A percentile compares a stretch with the other conserved stretches of the same genome.
phyloP scores from a whole-genome alignment of 2,113 vertebrate species.

The Empidonax alnorum region DNA sequence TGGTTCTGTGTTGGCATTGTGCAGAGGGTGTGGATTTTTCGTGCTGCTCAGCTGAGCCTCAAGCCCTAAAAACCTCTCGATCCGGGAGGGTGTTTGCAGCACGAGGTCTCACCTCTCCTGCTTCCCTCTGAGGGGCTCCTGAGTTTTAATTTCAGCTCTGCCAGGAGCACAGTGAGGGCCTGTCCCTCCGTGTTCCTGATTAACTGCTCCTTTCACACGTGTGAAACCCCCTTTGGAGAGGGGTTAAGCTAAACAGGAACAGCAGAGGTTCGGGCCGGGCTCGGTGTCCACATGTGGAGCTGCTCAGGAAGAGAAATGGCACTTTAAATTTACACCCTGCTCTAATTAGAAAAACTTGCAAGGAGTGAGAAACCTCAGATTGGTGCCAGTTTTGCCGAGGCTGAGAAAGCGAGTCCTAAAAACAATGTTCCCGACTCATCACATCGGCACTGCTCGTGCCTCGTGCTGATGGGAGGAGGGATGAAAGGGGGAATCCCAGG shows the following conservation, averaged over 20 bases:
- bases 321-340: neutral
- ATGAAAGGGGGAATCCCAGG: neutral
- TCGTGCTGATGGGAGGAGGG: neutral
- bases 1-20: neutral
- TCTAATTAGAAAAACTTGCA: neutral
- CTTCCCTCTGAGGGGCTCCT: neutral
- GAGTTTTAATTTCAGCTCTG: neutral
- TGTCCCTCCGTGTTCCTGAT: neutral
- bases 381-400: neutral
- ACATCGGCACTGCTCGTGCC: neutral
- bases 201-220: neutral
- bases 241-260: neutral
- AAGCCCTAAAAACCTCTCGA: accelerated
- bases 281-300: neutral
- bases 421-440: neutral
- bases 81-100: neutral
- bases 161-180: neutral
- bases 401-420: neutral
- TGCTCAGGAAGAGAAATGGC: neutral
- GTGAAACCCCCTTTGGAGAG: neutral
- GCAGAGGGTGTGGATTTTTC: neutral
- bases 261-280: neutral
- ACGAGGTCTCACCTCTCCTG: neutral
- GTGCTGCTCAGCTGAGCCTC: neutral
- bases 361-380: neutral